These are phyloP conservation scores for Acrocera orbiculus DNA, from an alignment of 2,888 invertebrate genomes.

Conservation along the genomic window DNA sequence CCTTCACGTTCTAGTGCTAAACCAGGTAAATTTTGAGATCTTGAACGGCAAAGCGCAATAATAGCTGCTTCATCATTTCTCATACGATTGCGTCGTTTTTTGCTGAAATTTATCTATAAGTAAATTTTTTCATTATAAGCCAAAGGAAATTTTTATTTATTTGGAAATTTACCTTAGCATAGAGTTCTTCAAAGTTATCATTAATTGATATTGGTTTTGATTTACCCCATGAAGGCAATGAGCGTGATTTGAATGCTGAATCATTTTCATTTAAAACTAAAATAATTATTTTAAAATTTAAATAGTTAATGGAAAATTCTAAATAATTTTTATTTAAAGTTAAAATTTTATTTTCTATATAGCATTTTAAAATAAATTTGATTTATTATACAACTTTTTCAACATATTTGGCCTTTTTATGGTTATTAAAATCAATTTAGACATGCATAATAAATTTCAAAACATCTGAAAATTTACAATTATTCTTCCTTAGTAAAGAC, in stretches of 20 bases:
- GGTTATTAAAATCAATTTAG: too few relatives aligned
- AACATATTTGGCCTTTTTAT: too few relatives aligned
- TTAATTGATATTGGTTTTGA: slow-evolving; percentile 46
- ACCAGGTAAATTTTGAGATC: slow-evolving; percentile 38
- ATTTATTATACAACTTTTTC: too few relatives aligned
- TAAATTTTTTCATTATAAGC: slow-evolving; percentile 3
- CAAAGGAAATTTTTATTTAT: neutral
- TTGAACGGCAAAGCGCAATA: slow-evolving; percentile 60
- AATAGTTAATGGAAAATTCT: too few relatives aligned
- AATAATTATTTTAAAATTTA: too few relatives aligned
- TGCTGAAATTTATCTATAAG: slow-evolving; percentile 52
- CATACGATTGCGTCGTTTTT: slow-evolving; percentile 65
- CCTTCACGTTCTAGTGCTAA: slow-evolving; percentile 38
- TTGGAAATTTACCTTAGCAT: slow-evolving; percentile 40
- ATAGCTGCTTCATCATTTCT: slow-evolving; percentile 63
- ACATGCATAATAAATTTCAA: too few relatives aligned
- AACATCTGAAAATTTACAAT: too few relatives aligned
- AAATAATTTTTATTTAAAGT: too few relatives aligned
- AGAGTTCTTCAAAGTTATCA: slow-evolving; percentile 49
- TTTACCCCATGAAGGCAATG: slow-evolving; percentile 53
- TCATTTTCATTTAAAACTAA: slow-evolving; percentile 44
- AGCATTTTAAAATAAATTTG: slow-evolving; percentile 3
- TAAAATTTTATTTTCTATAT: neutral
- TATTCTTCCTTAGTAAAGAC: too few relatives aligned
- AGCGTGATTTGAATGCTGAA: slow-evolving; percentile 40